A percentile compares a stretch with the other conserved stretches of the same genome.
phyloP scores from a whole-genome alignment of 2,113 vertebrate genomes.

The Hymenochirus boettgeri region DNA sequence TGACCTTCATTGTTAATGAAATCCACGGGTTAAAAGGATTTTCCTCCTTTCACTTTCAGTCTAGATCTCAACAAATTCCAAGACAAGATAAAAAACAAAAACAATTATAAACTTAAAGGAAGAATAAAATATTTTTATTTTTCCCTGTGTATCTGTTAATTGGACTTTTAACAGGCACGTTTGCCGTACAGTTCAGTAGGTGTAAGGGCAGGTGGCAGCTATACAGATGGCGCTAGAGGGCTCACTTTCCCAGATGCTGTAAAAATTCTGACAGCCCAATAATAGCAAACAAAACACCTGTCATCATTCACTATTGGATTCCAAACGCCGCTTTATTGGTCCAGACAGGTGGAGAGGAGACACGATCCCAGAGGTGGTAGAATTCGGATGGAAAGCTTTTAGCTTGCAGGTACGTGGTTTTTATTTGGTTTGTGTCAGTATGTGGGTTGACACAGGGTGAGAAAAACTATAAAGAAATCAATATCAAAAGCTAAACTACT shows the following conservation, averaged over 20 bases:
- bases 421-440: slow-evolving; percentile 30
- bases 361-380: slow-evolving; percentile 27
- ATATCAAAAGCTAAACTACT: slow-evolving; percentile 8
- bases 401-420: slow-evolving; percentile 26
- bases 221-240: not conserved
- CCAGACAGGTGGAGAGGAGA: slow-evolving; percentile 37
- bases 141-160: no score
- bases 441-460: slow-evolving; percentile 8
- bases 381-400: slow-evolving; percentile 39
- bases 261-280: slow-evolving; percentile 34
- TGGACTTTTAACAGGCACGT: no score
- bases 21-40: no score
- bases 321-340: slow-evolving; percentile 26
- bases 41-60: no score
- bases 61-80: no score
- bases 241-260: slow-evolving; percentile 20
- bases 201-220: slow-evolving; percentile 24
- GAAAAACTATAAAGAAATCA: slow-evolving; percentile 21
- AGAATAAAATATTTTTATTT: no score
- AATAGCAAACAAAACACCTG: slow-evolving; percentile 41
- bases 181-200: no score
- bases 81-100: no score
- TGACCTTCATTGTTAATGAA: no score
- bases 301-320: slow-evolving; percentile 39
- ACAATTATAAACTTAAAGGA: no score